A percentile compares a stretch with the other conserved stretches of the same genome.
Evolutionary conservation across 2,113 vertebrate species (phyloP).

Genomic region (Brachyhypopomus occidentalis): DNA sequence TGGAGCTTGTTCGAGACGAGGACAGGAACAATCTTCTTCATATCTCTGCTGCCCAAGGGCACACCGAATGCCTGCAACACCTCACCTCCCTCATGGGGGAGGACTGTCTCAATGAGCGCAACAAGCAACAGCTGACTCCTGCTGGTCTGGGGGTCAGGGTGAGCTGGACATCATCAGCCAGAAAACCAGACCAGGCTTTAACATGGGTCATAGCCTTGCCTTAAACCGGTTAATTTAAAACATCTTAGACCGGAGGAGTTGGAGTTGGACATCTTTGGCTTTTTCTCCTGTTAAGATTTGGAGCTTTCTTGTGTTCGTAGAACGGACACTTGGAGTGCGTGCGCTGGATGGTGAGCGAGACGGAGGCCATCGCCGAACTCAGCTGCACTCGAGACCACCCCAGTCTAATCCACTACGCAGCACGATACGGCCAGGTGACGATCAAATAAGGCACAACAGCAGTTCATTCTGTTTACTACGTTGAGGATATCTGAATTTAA

Average conservation of each 20-base stretch:
- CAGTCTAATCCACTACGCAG: constrained; percentile 96
- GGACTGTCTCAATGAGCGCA: constrained; percentile 92
- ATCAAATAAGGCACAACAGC: neutral
- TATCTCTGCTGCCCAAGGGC: constrained; percentile 87
- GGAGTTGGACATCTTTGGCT: neutral
- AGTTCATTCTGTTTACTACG: neutral
- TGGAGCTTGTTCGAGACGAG: constrained; percentile 92
- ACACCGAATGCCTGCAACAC: constrained; percentile 93
- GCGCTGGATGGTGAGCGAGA: constrained; percentile 98
- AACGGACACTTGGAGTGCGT: constrained; percentile 95
- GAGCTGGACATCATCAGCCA: constrained; percentile 17
- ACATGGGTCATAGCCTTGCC: no score
- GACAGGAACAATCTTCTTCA: constrained; percentile 93
- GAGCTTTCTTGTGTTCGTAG: constrained; percentile 67
- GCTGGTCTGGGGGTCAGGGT: constrained; percentile 96
- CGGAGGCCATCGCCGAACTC: constrained; percentile 95
- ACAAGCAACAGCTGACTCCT: constrained; percentile 87
- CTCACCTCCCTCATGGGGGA: constrained; percentile 98
- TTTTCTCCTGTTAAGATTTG: neutral
- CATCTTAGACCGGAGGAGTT: neutral
- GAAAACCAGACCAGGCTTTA: neutral
- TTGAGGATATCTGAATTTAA: neutral
- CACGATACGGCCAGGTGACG: constrained; percentile 91
- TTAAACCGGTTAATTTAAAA: neutral
- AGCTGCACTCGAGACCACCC: constrained; percentile 94